Evolutionary conservation across 2,797 vertebrate species (phyloP), one percentile per base, ranked within the genome.

Genomic region (Synanceia verrucosa): DNA sequence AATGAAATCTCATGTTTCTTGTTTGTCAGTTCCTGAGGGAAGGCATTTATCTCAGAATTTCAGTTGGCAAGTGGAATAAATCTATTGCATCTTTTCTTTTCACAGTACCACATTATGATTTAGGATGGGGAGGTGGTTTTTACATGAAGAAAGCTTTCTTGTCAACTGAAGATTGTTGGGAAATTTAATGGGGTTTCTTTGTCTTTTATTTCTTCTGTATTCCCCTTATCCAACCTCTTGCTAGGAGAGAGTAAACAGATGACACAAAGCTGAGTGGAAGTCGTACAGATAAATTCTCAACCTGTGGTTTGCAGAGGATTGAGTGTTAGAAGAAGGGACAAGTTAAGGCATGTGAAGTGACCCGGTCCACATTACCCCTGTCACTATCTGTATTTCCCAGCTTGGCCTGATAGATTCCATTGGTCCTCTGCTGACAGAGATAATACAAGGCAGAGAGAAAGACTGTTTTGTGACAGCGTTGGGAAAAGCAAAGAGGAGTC

Each of bases 331-430:
- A 78, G 69, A 70, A 61, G 44, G 51, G 79, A 79, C 80, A 77
- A 79, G 85, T 76, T 52, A 81, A 83, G 82, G 76, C 84, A 72
- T 90, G 84, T 86, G 87, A 88, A 88, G 85, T 90, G 90, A 91
- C 88, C 88, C 77, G 33, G 86, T 83, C 86, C 86, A 89, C 88
- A 86, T 86, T 86, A 91, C 81, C 79, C 78, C 85, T 86, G 85
- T 88, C 88, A 92, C 90, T 89, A 87, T 90, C 86, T 91, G 89
- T 85, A 83, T 84, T 92, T 88, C 76, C 85, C 84, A 88, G 89
- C 84, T 82, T 84, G 83, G 80, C 85, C 86, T 79, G 91, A 93
- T 86, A 89, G 91, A 92, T 93, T n/a, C 91, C 89, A 87, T 73
- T 78, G 86, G 70, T 68, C 73, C 85, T 76, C 73, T 78, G 81